These are phyloP conservation scores for Amniataba percoides DNA, from an alignment of 2,797 vertebrate species.

Conservation along the genomic window DNA sequence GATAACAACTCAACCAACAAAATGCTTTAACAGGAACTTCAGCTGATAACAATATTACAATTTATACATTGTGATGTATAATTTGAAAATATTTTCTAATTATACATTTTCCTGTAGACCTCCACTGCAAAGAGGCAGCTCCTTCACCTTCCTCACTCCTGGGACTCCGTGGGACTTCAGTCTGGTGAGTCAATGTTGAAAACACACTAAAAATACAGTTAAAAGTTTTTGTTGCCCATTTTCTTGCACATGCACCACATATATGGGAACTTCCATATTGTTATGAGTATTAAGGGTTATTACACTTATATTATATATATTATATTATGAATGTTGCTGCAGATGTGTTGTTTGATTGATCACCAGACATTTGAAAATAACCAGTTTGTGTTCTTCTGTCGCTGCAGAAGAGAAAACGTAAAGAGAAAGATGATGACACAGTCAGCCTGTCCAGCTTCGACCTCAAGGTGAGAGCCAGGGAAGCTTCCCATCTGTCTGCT, in stretches of 20 bases:
- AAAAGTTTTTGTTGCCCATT: too few relatives aligned
- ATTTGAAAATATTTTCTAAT: too few relatives aligned
- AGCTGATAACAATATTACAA: too few relatives aligned
- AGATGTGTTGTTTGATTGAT: not conserved
- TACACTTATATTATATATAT: not conserved
- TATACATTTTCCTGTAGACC: conserved; percentile 85
- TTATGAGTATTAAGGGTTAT: not conserved
- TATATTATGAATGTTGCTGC: conserved; percentile 4
- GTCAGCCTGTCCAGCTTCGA: conserved; percentile 92
- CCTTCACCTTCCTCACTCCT: conserved; percentile 93
- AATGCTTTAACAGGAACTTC: too few relatives aligned
- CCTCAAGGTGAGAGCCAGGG: conserved; percentile 88
- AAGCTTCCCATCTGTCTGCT: not conserved
- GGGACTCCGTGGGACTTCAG: conserved; percentile 92
- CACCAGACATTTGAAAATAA: conserved; percentile 5
- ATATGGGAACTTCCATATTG: not conserved
- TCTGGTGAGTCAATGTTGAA: conserved; percentile 83
- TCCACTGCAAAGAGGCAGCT: conserved; percentile 90
- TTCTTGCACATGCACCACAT: not conserved
- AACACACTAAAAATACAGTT: not conserved
- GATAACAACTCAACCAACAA: too few relatives aligned
- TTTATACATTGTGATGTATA: too few relatives aligned
- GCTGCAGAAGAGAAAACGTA: conserved; percentile 92
- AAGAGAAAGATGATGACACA: conserved; percentile 91
- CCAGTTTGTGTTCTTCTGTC: conserved; percentile 16